These are phyloP conservation scores for Hypselothyrea guttata DNA, from an alignment of 2,888 invertebrate species.

Conservation along the genomic window DNA sequence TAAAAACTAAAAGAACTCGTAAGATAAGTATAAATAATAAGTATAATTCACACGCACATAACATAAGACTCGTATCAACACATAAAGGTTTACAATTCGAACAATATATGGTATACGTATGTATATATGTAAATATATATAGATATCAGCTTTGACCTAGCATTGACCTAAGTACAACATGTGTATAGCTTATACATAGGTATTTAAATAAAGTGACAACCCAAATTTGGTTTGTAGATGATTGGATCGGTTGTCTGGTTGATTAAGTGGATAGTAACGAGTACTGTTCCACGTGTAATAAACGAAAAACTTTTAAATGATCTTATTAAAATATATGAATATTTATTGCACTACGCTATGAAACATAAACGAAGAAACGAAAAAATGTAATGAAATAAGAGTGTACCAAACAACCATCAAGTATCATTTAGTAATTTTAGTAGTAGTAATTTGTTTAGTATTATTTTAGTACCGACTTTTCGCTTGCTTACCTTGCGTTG, in stretches of 20 bases:
- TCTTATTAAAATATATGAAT: constrained; percentile 26
- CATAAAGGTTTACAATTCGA: constrained; percentile 79
- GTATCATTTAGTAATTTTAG: constrained; percentile 56
- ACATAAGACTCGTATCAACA: constrained; percentile 79
- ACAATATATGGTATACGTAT: constrained; percentile 58
- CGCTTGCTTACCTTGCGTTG: constrained; percentile 96
- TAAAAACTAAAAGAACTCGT: constrained; percentile 34
- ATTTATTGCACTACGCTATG: constrained; percentile 43
- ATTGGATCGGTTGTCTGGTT: constrained; percentile 11
- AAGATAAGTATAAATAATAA: constrained; percentile 63
- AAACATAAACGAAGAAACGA: constrained; percentile 41
- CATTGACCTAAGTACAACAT: constrained; percentile 59
- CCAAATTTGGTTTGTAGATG: constrained; percentile 25
- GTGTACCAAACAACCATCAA: constrained; percentile 80
- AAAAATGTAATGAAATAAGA: constrained; percentile 23
- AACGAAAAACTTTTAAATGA: constrained; percentile 86
- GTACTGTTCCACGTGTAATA: constrained; percentile 12
- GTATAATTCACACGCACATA: constrained; percentile 80
- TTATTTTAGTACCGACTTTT: constrained; percentile 71
- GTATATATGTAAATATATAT: constrained; percentile 46
- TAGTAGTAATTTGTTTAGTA: constrained; percentile 58
- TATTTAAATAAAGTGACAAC: constrained; percentile 49
- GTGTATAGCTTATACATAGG: constrained; percentile 63
- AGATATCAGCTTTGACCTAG: constrained; percentile 58
- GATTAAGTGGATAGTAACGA: constrained; percentile 14